Conservation (phyloP, 2,888 invertebrate species). For the Sepioteuthis lessoniana region DNA sequence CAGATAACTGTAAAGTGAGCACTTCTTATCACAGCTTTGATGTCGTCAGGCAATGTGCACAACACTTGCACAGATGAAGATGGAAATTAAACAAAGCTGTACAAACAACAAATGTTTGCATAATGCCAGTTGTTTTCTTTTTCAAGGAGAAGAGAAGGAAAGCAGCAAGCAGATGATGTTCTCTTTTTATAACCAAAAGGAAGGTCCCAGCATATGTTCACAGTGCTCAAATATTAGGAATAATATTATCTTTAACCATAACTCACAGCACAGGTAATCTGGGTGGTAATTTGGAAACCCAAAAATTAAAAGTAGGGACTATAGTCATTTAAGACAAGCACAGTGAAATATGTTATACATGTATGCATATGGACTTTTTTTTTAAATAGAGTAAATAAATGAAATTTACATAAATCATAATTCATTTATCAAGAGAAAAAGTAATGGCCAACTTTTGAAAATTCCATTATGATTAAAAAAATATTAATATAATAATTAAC, state of each 20-base stretch:
- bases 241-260: neutral
- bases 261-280: neutral
- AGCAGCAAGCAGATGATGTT: neutral
- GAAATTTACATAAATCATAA: too few relatives aligned
- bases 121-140: neutral
- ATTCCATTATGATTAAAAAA: too few relatives aligned
- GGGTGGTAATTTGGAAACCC: neutral
- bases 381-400: too few relatives aligned
- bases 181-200: neutral
- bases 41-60: neutral
- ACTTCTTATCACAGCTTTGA: neutral
- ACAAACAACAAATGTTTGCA: neutral
- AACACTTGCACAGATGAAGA: slow-evolving; percentile 21
- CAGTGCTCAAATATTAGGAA: neutral
- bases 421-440: too few relatives aligned
- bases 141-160: neutral
- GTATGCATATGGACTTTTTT: too few relatives aligned
- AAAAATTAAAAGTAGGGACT: neutral
- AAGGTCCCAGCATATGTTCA: neutral
- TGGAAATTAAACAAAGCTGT: slow-evolving; percentile 1
- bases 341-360: too few relatives aligned
- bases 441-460: too few relatives aligned
- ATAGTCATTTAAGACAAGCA: too few relatives aligned
- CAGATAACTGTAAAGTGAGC: neutral
- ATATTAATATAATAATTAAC: too few relatives aligned